phyloP scores from a whole-genome alignment of 2,797 vertebrate genomes.

The Enteromius anoplus region DNA sequence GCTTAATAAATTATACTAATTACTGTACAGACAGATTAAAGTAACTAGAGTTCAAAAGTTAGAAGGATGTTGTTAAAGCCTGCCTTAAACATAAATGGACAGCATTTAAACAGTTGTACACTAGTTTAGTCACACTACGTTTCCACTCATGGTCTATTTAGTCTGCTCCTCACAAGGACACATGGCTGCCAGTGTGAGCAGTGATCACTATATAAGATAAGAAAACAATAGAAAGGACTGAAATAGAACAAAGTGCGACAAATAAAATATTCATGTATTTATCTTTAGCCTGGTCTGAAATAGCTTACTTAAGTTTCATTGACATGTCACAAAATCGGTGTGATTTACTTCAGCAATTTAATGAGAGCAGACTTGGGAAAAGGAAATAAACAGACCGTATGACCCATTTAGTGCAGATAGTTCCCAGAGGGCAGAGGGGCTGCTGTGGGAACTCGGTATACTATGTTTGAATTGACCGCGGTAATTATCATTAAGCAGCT shows the following conservation, averaged over 20 bases:
- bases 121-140: conserved; percentile 24
- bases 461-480: neutral
- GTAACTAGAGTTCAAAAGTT: neutral
- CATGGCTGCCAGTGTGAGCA: conserved; percentile 7
- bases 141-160: conserved; percentile 27
- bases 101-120: conserved; percentile 17
- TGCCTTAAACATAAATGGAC: conserved; percentile 25
- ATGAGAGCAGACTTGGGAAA: conserved; percentile 53
- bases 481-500: conserved; percentile 22
- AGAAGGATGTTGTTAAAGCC: conserved; percentile 11
- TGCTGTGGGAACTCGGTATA: conserved; percentile 42
- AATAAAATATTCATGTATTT: conserved; percentile 2
- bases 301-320: conserved; percentile 14
- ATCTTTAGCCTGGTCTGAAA: neutral
- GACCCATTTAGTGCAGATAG: conserved; percentile 52
- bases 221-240: conserved; percentile 24
- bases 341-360: conserved; percentile 33
- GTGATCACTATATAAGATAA: conserved; percentile 15
- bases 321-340: conserved; percentile 3
- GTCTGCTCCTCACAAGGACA: conserved; percentile 4
- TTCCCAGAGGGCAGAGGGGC: conserved; percentile 51
- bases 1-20: neutral
- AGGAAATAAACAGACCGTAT: conserved; percentile 51
- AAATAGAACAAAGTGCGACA: conserved; percentile 12
- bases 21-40: neutral